These are phyloP conservation scores for Keiferia lycopersicella DNA, from an alignment of 2,888 invertebrate species.

Conservation along the genomic window DNA sequence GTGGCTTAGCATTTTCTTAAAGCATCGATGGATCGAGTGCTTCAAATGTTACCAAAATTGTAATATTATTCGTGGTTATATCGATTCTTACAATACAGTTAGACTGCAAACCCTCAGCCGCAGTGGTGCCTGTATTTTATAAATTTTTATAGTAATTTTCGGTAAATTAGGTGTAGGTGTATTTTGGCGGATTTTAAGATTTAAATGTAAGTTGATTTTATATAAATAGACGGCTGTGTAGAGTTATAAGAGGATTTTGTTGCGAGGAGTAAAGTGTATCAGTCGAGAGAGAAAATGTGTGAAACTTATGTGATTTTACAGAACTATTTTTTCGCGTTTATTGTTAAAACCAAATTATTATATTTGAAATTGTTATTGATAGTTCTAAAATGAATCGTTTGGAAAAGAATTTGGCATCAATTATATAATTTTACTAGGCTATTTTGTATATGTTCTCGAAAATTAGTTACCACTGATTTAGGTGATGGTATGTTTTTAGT, in stretches of 20 bases:
- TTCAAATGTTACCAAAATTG: conserved; percentile 21
- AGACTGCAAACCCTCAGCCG: conserved; percentile 32
- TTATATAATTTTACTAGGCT: background rate
- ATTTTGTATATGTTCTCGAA: conserved; percentile 1
- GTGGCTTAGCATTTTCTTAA: background rate
- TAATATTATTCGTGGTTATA: background rate
- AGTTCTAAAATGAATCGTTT: background rate
- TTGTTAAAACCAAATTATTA: background rate
- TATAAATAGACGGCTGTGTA: conserved; percentile 20
- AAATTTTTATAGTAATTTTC: conserved; percentile 38
- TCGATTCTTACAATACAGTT: conserved; percentile 1
- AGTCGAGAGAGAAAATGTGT: background rate
- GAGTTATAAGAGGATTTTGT: background rate
- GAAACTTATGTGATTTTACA: conserved; percentile 4
- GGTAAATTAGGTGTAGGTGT: conserved; percentile 54
- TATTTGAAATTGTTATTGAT: conserved; percentile 5
- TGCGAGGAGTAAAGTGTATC: background rate
- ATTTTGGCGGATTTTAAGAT: conserved; percentile 19
- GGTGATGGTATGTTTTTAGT: conserved; percentile 20
- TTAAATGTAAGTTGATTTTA: conserved; percentile 10
- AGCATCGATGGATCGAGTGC: conserved; percentile 7
- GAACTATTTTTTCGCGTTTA: background rate
- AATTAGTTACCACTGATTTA: conserved; percentile 22
- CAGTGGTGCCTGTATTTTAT: conserved; percentile 50
- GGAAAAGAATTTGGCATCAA: background rate